Percentiles rank a stretch among this genome's conserved stretches.
Evolutionary conservation across 2,888 invertebrate species (phyloP).

Genomic region (Rhamphomyia laevipes): DNA sequence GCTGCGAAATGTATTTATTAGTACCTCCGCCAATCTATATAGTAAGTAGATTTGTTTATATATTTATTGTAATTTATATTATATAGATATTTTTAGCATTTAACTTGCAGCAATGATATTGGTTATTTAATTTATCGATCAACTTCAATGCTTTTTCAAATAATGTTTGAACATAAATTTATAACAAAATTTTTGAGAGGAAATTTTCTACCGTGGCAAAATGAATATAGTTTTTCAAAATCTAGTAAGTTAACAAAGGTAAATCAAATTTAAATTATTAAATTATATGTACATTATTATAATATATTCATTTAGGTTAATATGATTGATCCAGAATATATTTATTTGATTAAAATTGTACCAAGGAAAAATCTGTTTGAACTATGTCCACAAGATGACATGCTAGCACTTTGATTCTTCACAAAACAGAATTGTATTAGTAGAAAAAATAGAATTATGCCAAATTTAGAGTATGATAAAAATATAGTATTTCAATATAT

Average conservation of each 20-base stretch:
- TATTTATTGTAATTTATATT: neutral
- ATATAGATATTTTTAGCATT: constrained; percentile 36
- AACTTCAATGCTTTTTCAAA: constrained; percentile 51
- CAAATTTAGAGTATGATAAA: constrained; percentile 52
- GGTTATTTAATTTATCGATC: constrained; percentile 44
- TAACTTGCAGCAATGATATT: constrained; percentile 44
- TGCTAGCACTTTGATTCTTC: constrained; percentile 58
- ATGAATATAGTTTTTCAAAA: constrained; percentile 22
- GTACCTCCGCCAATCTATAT: constrained; percentile 49
- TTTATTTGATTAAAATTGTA: constrained; percentile 54
- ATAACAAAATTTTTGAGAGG: constrained; percentile 48
- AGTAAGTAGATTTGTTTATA: constrained; percentile 38
- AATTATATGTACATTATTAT: neutral
- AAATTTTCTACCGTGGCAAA: constrained; percentile 55
- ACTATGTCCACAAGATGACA: constrained; percentile 43
- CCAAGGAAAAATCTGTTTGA: constrained; percentile 44
- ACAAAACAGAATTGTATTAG: constrained; percentile 50
- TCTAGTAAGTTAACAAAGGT: constrained; percentile 26
- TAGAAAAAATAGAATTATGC: constrained; percentile 50
- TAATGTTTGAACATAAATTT: constrained; percentile 51
- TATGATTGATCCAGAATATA: constrained; percentile 40
- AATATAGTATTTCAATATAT: neutral
- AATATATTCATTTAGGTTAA: constrained; percentile 19
- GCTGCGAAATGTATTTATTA: constrained; percentile 49
- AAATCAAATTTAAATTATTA: neutral